Conservation (phyloP, 2,797 vertebrate genomes). For the Percopsis omiscomaycus region DNA sequence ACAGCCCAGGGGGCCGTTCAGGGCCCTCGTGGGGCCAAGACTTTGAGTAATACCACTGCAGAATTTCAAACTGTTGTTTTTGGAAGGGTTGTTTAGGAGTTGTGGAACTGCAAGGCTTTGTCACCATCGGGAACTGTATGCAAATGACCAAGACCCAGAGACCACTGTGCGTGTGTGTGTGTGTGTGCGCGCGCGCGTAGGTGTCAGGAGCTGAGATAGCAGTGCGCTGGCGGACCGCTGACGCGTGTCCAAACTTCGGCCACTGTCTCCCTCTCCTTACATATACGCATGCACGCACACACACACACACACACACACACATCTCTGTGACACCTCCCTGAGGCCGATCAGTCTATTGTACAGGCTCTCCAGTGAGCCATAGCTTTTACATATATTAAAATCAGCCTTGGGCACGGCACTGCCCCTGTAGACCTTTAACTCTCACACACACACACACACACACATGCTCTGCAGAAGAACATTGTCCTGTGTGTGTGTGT, state of each 20-base stretch:
- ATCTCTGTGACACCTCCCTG: slow-evolving; percentile 73
- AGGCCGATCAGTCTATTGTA: slow-evolving; percentile 75
- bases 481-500: slow-evolving; percentile 6
- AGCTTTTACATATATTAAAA: slow-evolving; percentile 83
- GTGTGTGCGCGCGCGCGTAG: slow-evolving; percentile 25
- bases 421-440: slow-evolving; percentile 54
- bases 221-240: slow-evolving; percentile 53
- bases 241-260: slow-evolving; percentile 66
- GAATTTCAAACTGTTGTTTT: slow-evolving; percentile 6
- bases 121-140: slow-evolving; percentile 49
- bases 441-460: slow-evolving; percentile 13
- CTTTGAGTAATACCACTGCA: not conserved
- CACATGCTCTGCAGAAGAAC: not conserved
- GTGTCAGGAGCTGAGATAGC: slow-evolving; percentile 54
- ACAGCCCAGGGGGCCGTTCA: no score
- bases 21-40: no score
- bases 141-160: slow-evolving; percentile 44
- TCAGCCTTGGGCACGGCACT: slow-evolving; percentile 66
- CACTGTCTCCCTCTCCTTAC: slow-evolving; percentile 52
- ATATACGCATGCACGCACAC: slow-evolving; percentile 4
- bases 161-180: slow-evolving; percentile 10
- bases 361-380: slow-evolving; percentile 76
- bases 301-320: slow-evolving; percentile 19
- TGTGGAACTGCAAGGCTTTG: slow-evolving; percentile 29
- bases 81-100: not conserved